Base-by-base conservation (phyloP, 2,797 vertebrate species). In the Diglossa cyanea region DNA sequence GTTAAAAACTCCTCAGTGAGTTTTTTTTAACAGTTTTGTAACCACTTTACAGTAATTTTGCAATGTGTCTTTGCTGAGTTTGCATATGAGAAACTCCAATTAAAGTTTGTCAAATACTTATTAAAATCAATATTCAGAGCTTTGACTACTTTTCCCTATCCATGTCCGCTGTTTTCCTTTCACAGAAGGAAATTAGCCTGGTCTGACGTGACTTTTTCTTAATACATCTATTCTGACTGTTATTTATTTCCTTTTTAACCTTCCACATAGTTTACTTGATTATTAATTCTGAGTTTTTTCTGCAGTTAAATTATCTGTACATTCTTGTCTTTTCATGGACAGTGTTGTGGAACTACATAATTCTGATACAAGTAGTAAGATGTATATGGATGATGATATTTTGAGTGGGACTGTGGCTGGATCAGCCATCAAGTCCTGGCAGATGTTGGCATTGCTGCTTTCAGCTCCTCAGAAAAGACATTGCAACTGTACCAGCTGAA, bases 171-270 rank as follows among this genome's bases (percentile, higher is more conserved):
- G 20, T 67, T 87, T 80, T 65, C 37, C 37, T 93, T 95, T 83
- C 48, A 70, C 37, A 73, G 77, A 86, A 95, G 63, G 67, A 90
- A 89, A 87, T 47, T 62, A 61, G 51, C 30, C 54, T 67, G 11
- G 15, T 17, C 42, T 93, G 88, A 55, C 26, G 23, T 79, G 48
- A 93, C 73, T 94, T 94, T 73, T 89, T 95, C 67, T 85, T 87
- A 66, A 81, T 85, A 89, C 91, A 73, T 87, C 20, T 70, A 25
- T 53, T 39, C 51, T 82, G 50, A 2, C 48, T 78, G 30, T 65
- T 77, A 71, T 30, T 83, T 90, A 75, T 90, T 84, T 92, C 76
- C 45, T 72, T 84, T 58, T 88, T 75, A 81, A 51, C 33, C 33
- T 88, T 88, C 23, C 74, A 76, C 39, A 55, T 44, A 87, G 20